phyloP scores from a whole-genome alignment of 2,113 vertebrate species.

The Centropus bengalensis region DNA sequence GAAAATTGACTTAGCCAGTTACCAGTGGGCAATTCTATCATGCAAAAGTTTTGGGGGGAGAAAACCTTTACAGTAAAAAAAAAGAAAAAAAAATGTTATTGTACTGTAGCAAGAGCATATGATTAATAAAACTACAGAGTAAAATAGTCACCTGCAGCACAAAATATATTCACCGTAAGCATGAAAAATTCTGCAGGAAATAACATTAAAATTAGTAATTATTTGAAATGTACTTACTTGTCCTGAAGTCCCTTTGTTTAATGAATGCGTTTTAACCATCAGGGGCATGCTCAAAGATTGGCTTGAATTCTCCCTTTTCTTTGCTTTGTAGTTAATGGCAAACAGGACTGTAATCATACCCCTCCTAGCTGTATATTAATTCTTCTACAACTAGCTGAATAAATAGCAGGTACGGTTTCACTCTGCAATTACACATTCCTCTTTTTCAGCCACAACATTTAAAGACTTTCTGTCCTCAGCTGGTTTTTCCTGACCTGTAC shows the following conservation, averaged over 20 bases:
- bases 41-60: background rate
- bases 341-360: background rate
- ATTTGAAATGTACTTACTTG: background rate
- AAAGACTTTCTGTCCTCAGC: background rate
- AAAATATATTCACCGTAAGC: background rate
- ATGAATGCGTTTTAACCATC: background rate
- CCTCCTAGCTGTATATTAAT: background rate
- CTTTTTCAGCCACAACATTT: background rate
- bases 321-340: background rate
- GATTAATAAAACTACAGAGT: background rate
- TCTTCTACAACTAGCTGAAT: background rate
- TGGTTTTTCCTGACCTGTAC: background rate
- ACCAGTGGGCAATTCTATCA: background rate
- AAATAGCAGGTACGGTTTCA: background rate
- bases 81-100: background rate
- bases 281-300: background rate
- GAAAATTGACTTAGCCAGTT: background rate
- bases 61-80: background rate
- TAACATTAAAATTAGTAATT: background rate
- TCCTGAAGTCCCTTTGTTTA: slow-evolving; percentile 5
- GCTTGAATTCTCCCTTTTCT: background rate
- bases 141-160: background rate
- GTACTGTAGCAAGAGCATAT: background rate
- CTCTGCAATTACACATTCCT: background rate
- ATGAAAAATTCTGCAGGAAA: background rate